A percentile compares a stretch with the other conserved stretches of the same genome.
phyloP scores from a whole-genome alignment of 2,888 invertebrate genomes.

The Cataglyphis altisquamis region DNA sequence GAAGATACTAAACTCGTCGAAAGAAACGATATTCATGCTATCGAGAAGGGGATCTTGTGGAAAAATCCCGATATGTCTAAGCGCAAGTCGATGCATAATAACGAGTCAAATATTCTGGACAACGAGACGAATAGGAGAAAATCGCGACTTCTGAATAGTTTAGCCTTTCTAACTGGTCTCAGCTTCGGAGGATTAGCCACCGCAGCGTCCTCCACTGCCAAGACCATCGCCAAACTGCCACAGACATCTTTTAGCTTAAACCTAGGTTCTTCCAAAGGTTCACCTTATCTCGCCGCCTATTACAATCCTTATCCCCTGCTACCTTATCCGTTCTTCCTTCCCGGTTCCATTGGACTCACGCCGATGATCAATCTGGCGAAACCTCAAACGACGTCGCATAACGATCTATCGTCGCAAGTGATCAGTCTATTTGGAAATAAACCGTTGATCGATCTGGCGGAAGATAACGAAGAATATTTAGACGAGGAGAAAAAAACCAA shows the following conservation, averaged over 20 bases:
- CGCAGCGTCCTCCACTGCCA: conserved; percentile 59
- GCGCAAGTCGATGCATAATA: neutral
- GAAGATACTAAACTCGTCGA: neutral
- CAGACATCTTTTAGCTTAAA: conserved; percentile 60
- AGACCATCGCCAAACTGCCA: conserved; percentile 55
- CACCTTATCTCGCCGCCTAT: conserved; percentile 76
- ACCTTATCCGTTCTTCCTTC: conserved; percentile 67
- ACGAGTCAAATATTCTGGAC: neutral
- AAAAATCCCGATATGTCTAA: conserved; percentile 11
- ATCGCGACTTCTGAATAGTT: conserved; percentile 76
- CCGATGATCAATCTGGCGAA: conserved; percentile 64
- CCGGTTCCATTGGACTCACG: conserved; percentile 60
- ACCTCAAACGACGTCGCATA: conserved; percentile 41
- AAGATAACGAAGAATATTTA: conserved; percentile 60
- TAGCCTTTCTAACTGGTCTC: conserved; percentile 80
- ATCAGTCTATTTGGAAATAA: conserved; percentile 53
- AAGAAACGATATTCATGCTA: neutral
- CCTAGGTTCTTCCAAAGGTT: conserved; percentile 61
- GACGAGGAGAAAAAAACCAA: conserved; percentile 57
- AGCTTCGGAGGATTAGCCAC: conserved; percentile 72
- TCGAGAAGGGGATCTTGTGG: neutral
- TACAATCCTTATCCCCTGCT: conserved; percentile 77
- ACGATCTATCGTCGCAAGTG: conserved; percentile 31
- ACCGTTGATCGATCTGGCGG: conserved; percentile 36
- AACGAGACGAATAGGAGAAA: conserved; percentile 55